A percentile compares a stretch with the other conserved stretches of the same genome.
These are phyloP conservation scores for Nothobranchius furzeri DNA, from an alignment of 2,113 vertebrate genomes.

Conservation along the genomic window DNA sequence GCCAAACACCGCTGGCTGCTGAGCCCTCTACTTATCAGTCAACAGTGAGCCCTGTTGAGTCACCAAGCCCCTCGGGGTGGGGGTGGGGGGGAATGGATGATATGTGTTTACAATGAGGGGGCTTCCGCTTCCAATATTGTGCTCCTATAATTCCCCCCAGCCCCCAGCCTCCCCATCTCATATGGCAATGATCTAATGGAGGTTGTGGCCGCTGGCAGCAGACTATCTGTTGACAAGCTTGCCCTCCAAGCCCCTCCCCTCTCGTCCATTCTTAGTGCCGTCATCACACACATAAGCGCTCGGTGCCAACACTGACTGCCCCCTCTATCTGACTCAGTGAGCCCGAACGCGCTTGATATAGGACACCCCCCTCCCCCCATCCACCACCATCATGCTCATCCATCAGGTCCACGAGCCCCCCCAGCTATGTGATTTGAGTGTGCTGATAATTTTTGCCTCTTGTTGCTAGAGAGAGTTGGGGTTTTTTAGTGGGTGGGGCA, in stretches of 20 bases:
- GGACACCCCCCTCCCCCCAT: constrained; percentile 57
- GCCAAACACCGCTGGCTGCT: constrained; percentile 30
- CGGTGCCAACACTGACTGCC: constrained; percentile 50
- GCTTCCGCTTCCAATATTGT: constrained; percentile 47
- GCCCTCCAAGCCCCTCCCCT: constrained; percentile 57
- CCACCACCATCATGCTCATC: constrained; percentile 18
- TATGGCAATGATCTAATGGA: constrained; percentile 51
- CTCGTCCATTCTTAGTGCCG: constrained; percentile 65
- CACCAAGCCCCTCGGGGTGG: constrained; percentile 36
- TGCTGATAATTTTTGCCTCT: constrained; percentile 71
- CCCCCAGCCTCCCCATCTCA: constrained; percentile 8
- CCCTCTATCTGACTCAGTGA: constrained; percentile 38
- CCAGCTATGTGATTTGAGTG: constrained; percentile 68
- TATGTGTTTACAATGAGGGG: constrained; percentile 68
- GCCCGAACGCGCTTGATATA: constrained; percentile 56
- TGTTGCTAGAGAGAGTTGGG: constrained; percentile 80
- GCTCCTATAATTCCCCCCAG: constrained; percentile 22
- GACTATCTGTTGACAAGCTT: constrained; percentile 76
- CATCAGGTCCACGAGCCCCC: constrained; percentile 39
- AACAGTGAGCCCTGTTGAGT: constrained; percentile 55
- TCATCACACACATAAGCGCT: constrained; percentile 72
- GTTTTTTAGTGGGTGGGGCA: constrained; percentile 62
- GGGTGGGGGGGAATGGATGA: constrained; percentile 11
- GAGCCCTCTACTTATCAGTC: constrained; percentile 30
- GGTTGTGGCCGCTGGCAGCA: constrained; percentile 50